phyloP scores from a whole-genome alignment of 1,140 invertebrate genomes.

The Muscidifurax raptorellus region DNA sequence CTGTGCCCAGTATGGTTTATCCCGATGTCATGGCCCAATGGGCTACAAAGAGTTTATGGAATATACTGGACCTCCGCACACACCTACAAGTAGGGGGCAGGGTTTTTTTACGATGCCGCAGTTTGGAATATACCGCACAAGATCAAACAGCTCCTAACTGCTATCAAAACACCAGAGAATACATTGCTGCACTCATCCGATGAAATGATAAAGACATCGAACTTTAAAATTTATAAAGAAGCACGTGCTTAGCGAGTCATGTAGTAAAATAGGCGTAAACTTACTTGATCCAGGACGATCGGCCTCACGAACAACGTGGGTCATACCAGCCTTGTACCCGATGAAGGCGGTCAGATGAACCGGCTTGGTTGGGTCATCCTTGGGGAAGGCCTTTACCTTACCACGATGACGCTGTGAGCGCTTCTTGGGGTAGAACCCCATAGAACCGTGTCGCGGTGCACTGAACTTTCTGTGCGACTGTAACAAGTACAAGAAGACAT shows the following conservation, averaged over 20 bases:
- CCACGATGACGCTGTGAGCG: slow-evolving; percentile 96
- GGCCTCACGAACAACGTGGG: slow-evolving; percentile 98
- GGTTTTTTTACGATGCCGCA: slow-evolving; percentile 64
- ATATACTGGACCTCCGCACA: slow-evolving; percentile 72
- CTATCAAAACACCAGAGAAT: slow-evolving; percentile 57
- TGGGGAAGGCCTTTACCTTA: slow-evolving; percentile 99
- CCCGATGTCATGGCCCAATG: slow-evolving; percentile 80
- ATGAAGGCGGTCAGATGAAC: slow-evolving; percentile 99
- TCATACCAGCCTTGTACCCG: slow-evolving; percentile 99
- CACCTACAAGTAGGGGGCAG: slow-evolving; percentile 72
- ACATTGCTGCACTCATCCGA: slow-evolving; percentile 43
- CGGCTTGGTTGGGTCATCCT: slow-evolving; percentile 96
- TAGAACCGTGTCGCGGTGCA: slow-evolving; percentile 98
- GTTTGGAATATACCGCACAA: slow-evolving; percentile 66
- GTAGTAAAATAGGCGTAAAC: slow-evolving; percentile 69
- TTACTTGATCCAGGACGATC: slow-evolving; percentile 99
- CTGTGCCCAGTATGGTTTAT: slow-evolving; percentile 84
- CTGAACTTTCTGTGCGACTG: slow-evolving; percentile 99
- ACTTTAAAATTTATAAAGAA: not conserved
- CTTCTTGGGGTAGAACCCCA: slow-evolving; percentile 99
- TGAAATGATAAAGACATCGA: slow-evolving; percentile 59
- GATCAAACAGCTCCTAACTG: slow-evolving; percentile 70
- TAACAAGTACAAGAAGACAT: slow-evolving; percentile 59
- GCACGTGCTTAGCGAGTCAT: too few species aligned
- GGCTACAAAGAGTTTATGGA: slow-evolving; percentile 75